These are phyloP conservation scores for Cantharis rufa DNA, from an alignment of 2,888 invertebrate genomes.

Conservation along the genomic window DNA sequence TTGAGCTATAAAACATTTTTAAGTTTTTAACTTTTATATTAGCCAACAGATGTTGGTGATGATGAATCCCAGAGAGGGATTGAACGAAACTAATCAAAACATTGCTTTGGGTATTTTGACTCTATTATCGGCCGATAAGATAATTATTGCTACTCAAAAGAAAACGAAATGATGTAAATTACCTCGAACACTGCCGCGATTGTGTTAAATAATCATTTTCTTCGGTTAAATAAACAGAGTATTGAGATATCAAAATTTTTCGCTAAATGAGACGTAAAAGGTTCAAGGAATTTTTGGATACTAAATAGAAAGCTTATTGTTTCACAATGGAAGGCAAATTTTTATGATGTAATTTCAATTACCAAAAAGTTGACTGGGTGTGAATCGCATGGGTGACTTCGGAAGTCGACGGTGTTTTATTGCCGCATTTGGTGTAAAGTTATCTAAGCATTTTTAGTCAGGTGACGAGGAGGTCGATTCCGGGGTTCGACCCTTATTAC, in stretches of 20 bases:
- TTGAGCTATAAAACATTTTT: slow-evolving; percentile 12
- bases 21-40: slow-evolving; percentile 20
- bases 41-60: slow-evolving; percentile 14
- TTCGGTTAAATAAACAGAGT: neutral
- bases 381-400: slow-evolving; percentile 20
- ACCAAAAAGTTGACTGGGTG: slow-evolving; percentile 14
- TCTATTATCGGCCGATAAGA: neutral
- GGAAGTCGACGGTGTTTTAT: slow-evolving; percentile 40
- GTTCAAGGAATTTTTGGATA: neutral
- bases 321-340: neutral
- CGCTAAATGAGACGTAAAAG: neutral
- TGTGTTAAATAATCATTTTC: neutral
- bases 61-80: neutral
- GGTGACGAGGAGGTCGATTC: slow-evolving; percentile 34
- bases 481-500: slow-evolving; percentile 34
- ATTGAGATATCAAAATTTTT: neutral
- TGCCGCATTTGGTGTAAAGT: slow-evolving; percentile 40
- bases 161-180: neutral
- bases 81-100: too few species aligned
- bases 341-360: slow-evolving; percentile 11
- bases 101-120: neutral
- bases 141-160: neutral
- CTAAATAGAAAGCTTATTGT: neutral
- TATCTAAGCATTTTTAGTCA: slow-evolving; percentile 35
- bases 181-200: neutral